Conservation (phyloP, 2,113 vertebrate genomes). For the Elgaria multicarinata region DNA sequence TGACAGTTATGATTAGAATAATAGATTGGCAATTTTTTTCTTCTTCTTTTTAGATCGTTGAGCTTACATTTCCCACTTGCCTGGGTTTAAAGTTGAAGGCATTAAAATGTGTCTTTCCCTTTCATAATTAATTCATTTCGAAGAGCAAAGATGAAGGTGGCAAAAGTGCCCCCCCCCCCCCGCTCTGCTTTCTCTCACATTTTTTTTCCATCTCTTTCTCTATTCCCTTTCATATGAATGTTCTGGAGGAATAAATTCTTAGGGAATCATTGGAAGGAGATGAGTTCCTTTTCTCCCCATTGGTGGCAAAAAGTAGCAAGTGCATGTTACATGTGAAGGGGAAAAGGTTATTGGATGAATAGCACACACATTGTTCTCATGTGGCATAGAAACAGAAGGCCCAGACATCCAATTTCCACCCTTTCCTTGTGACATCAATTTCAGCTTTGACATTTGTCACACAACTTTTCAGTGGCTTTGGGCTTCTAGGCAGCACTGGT, state of each 20-base stretch:
- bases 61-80: fast-evolving
- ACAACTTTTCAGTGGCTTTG: neutral
- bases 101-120: neutral
- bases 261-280: neutral
- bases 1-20: neutral
- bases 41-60: neutral
- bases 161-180: neutral
- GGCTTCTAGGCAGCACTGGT: neutral
- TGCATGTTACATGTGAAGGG: neutral
- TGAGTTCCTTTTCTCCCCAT: neutral
- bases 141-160: neutral
- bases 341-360: neutral
- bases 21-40: neutral
- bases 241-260: neutral
- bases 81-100: neutral
- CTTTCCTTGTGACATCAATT: neutral
- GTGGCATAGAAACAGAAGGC: neutral
- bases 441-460: neutral
- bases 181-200: neutral
- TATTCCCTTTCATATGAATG: neutral
- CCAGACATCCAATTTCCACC: too few relatives aligned
- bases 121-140: slow-evolving; percentile 24
- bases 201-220: neutral
- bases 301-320: fast-evolving
- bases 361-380: neutral